phyloP scores from a whole-genome alignment of 2,113 vertebrate genomes.

The Rhodinocichla rosea region DNA sequence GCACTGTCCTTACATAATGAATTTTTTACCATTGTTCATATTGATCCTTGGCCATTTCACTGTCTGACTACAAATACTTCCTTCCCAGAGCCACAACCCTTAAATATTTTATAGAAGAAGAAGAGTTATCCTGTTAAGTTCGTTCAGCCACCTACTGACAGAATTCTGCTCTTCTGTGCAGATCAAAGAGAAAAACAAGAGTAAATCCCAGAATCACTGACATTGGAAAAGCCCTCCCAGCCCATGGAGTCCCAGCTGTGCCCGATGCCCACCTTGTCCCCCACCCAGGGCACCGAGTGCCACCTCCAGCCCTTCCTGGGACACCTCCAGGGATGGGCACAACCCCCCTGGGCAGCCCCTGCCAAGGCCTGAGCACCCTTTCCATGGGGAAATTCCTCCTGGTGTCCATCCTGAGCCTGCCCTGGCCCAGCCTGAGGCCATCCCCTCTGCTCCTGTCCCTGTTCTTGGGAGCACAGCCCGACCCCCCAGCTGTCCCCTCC shows the following conservation, averaged over 20 bases:
- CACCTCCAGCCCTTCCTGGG: neutral
- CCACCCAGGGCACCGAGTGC: neutral
- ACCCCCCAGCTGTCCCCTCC: neutral
- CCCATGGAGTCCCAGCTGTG: rapidly evolving
- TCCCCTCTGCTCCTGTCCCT: neutral
- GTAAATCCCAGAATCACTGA: no score
- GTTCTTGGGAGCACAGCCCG: neutral
- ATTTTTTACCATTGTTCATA: neutral
- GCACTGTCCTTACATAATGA: neutral
- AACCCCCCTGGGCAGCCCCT: neutral
- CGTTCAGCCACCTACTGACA: neutral
- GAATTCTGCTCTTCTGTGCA: neutral
- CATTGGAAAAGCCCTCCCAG: neutral
- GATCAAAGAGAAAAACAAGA: neutral
- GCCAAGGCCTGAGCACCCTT: neutral
- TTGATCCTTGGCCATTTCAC: neutral
- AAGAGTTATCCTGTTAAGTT: neutral
- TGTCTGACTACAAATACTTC: neutral
- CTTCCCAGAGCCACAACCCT: neutral
- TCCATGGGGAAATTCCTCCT: neutral
- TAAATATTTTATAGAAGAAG: neutral
- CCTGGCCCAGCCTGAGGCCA: neutral
- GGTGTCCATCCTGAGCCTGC: neutral
- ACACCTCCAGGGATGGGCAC: neutral
- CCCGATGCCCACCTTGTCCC: rapidly evolving